phyloP scores from a whole-genome alignment of 2,113 vertebrate species.

The Ranitomeya imitator region DNA sequence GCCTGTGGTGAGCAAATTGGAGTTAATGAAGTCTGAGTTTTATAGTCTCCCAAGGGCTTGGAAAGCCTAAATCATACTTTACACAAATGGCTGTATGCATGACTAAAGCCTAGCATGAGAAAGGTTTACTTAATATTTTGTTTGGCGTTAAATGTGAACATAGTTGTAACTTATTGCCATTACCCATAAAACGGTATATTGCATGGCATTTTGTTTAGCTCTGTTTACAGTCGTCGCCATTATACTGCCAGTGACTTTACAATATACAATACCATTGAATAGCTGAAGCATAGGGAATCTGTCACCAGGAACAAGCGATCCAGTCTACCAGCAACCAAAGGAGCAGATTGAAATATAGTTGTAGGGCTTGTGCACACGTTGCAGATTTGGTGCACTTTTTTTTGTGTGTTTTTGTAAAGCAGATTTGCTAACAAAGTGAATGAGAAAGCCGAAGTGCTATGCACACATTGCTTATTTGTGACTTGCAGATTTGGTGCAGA shows the following conservation, averaged over 20 bases:
- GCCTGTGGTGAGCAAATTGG: constrained; percentile 41
- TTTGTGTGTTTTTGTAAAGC: no score
- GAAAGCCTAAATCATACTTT: constrained; percentile 40
- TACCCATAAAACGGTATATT: not conserved
- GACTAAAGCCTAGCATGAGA: not conserved
- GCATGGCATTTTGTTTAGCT: not conserved
- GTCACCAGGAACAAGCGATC: no score
- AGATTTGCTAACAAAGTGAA: no score
- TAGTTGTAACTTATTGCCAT: not conserved
- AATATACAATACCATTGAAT: not conserved
- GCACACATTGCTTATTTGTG: no score
- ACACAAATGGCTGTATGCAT: constrained; percentile 38
- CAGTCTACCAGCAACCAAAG: no score
- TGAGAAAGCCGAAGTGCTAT: no score
- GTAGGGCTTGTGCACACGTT: no score
- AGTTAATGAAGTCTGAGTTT: constrained; percentile 46
- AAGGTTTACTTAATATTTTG: constrained; percentile 24
- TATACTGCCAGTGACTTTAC: not conserved
- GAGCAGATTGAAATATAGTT: no score
- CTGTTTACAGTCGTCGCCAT: not conserved
- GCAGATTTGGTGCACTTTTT: no score
- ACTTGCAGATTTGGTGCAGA: no score
- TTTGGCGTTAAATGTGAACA: not conserved
- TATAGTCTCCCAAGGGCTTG: constrained; percentile 30
- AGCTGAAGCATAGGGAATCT: not conserved